A percentile compares a stretch with the other conserved stretches of the same genome.
Conservation (phyloP, 1,140 invertebrate species). For the Protaetia brevitarsis region DNA sequence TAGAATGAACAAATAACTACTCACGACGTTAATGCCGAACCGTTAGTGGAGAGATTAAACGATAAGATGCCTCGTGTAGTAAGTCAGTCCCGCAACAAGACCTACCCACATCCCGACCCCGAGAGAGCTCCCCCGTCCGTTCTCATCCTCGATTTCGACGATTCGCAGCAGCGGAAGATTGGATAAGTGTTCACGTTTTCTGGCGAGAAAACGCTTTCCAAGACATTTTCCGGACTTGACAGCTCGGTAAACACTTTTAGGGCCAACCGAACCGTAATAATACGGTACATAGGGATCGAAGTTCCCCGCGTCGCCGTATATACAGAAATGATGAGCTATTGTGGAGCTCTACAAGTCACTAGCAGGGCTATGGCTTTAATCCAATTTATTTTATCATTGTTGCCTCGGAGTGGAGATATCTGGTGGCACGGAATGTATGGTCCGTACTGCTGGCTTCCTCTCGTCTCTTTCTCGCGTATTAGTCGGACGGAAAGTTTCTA, state of each 20-base stretch:
- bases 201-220: slow-evolving; percentile 45
- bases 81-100: slow-evolving; percentile 5
- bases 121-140: too few species aligned
- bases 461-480: neutral
- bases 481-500: slow-evolving; percentile 14
- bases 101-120: neutral
- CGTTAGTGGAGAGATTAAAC: neutral
- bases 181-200: slow-evolving; percentile 43
- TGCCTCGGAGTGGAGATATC: slow-evolving; percentile 41
- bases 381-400: slow-evolving; percentile 50
- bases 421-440: slow-evolving; percentile 24
- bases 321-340: slow-evolving; percentile 47
- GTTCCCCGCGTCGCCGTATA: slow-evolving; percentile 19
- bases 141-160: slow-evolving; percentile 14
- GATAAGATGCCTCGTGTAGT: neutral
- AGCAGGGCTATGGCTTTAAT: slow-evolving; percentile 46
- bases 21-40: neutral
- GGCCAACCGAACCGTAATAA: slow-evolving; percentile 24
- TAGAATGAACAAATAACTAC: slow-evolving; percentile 6
- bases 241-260: slow-evolving; percentile 48
- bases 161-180: slow-evolving; percentile 36
- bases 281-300: slow-evolving; percentile 25
- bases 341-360: slow-evolving; percentile 45
- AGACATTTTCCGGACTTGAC: slow-evolving; percentile 46
- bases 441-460: neutral